Evolutionary conservation across 2,888 invertebrate species (phyloP).

Genomic region (Muscina levida): DNA sequence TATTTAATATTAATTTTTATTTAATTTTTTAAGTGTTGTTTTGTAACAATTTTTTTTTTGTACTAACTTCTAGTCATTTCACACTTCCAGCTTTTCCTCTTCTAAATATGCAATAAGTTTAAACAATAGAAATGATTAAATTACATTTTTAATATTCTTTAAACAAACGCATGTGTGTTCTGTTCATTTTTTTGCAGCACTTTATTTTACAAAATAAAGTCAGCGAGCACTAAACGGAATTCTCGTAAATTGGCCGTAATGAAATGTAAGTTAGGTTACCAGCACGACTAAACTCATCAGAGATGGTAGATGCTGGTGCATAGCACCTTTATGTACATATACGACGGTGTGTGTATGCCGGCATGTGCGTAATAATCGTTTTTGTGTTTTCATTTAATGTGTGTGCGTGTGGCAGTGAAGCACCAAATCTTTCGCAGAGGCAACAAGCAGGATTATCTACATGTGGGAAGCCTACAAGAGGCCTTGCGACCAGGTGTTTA

Average conservation of each 20-base stretch:
- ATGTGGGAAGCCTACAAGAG: constrained; percentile 75
- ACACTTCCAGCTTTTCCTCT: no score
- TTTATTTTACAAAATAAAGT: constrained; percentile 53
- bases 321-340: background rate
- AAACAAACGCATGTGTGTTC: background rate
- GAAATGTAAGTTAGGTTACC: constrained; percentile 54
- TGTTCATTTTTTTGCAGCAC: constrained; percentile 44
- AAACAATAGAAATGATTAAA: no score
- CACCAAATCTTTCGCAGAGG: constrained; percentile 67
- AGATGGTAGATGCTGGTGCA: background rate
- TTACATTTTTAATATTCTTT: background rate
- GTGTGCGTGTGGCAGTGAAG: constrained; percentile 36
- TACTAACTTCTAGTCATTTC: no score
- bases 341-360: background rate
- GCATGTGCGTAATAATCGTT: background rate
- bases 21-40: no score
- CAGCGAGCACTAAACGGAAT: constrained; percentile 31
- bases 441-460: constrained; percentile 67
- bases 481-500: constrained; percentile 75
- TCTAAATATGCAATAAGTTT: no score
- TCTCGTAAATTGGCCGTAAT: constrained; percentile 36
- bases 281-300: no score
- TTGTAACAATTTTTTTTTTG: no score
- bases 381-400: background rate
- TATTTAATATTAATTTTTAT: no score